These are phyloP conservation scores for Cyanocitta stelleri DNA, from an alignment of 2,113 vertebrate species.

Conservation along the genomic window DNA sequence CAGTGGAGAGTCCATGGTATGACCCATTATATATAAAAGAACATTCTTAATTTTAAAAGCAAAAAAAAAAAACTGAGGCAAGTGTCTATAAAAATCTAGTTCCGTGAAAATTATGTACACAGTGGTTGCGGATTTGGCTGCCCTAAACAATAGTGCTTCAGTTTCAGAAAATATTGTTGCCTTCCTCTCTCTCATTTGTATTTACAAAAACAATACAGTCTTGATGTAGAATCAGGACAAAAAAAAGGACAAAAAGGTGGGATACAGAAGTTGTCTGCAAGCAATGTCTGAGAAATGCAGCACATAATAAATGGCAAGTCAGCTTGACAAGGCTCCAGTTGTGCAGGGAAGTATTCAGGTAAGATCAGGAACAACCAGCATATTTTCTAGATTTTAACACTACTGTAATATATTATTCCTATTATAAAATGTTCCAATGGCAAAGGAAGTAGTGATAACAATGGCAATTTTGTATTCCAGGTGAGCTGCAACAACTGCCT, in stretches of 20 bases:
- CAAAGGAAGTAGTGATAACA: not conserved
- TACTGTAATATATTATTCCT: not conserved
- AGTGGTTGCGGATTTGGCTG: not conserved
- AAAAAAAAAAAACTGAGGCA: not conserved
- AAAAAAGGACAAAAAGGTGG: not conserved
- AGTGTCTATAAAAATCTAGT: not conserved
- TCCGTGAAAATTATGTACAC: not conserved
- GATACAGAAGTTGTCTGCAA: not conserved
- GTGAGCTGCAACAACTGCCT: not conserved
- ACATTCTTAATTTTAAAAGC: not conserved
- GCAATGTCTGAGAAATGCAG: not conserved
- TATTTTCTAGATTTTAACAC: not conserved
- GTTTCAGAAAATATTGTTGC: not conserved
- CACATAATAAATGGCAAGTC: not conserved
- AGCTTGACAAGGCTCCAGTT: not conserved
- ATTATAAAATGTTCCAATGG: not conserved
- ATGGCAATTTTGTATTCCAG: not conserved
- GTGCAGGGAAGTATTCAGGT: not conserved
- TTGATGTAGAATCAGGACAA: not conserved
- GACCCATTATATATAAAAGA: not conserved
- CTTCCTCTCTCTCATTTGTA: not conserved
- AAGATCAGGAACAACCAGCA: not conserved
- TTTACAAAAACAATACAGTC: not conserved
- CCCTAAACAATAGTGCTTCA: not conserved
- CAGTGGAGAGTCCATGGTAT: not conserved